phyloP scores from a whole-genome alignment of 2,888 invertebrate species.

The Cosmia pyralina region DNA sequence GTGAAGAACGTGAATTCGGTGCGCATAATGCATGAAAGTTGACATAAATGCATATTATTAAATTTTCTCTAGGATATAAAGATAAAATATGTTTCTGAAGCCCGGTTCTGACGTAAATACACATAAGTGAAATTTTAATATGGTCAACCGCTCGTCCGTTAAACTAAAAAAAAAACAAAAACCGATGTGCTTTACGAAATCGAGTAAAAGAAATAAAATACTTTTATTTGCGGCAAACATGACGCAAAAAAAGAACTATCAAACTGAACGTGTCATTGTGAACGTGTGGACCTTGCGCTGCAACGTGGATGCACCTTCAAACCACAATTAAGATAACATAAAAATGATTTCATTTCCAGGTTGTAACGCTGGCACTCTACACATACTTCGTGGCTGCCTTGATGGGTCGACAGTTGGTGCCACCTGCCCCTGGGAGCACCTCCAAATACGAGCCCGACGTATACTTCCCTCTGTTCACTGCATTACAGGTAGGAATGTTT shows the following conservation, averaged over 20 bases:
- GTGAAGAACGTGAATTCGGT: neutral
- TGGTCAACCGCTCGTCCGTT: no score
- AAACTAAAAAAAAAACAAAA: no score
- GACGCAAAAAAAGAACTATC: no score
- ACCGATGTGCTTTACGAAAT: no score
- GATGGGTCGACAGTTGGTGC: conserved; percentile 96
- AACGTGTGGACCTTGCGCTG: neutral
- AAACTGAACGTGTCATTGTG: neutral
- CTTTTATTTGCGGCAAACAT: no score
- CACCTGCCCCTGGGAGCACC: conserved; percentile 87
- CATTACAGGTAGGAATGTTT: conserved; percentile 93
- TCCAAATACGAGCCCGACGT: conserved; percentile 93
- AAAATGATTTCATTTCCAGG: conserved; percentile 88
- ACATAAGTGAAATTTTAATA: no score
- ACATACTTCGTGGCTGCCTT: conserved; percentile 97
- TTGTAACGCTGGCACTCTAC: conserved; percentile 97
- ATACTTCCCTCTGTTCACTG: conserved; percentile 97
- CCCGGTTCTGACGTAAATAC: no score
- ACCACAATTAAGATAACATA: neutral
- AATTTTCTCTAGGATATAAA: no score
- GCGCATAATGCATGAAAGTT: neutral
- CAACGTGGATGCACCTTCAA: neutral
- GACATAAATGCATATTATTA: neutral
- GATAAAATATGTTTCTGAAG: no score
- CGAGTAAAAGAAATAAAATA: no score